Evolutionary conservation across 2,113 vertebrate genomes (phyloP), one percentile per base, ranked within the genome.

Genomic region (Tretioscincus oriximinensis): DNA sequence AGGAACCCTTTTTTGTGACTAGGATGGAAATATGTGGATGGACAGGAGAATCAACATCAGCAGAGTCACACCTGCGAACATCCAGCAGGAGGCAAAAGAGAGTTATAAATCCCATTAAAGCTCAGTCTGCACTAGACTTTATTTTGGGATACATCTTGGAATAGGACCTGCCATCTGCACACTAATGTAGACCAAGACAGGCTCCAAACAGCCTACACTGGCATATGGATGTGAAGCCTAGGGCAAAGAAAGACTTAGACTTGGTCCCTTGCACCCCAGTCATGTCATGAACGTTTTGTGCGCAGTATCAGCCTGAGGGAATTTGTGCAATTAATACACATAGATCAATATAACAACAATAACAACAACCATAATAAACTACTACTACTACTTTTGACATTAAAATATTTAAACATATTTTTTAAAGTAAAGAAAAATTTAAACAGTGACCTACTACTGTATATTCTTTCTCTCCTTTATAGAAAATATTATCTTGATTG

Each of bases 41-140:
- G 76, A 16, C 8, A 26, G n/a, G 5, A 45, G 22, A 26, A 67
- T 81, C 58, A 81, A 82, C 83, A 85, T 54, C 83, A 90, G 28
- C 54, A 18, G 54, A 12, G 14, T 58, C 54, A 58, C 54, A 18
- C 54, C 54, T 16, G 60, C 74, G 85, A 90, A 90, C 87, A 87
- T 76, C 84, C 83, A 79, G 29, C 69, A 86, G 49, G 74, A 83
- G n/a, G 73, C 63, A 54, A 63, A 66, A 84, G 76, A 85, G 86
- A 75, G 82, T 73, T 84, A 0, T 0, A 87, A 90, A 85, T 58
- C 67, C 0, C 0, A 81, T 61, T 54, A 11, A 22, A 4, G 24
- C 26, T 64, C 61, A 26, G 35, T 41, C 35, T 41, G 35, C 61
- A 8, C 61, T 10, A 8, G 35, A 41, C 5, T 41, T 41, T 41